Percentiles rank a stretch among this genome's conserved stretches.
Conservation (phyloP, 64 coral and sea anemone genomes). For the Trachythela sp. region DNA sequence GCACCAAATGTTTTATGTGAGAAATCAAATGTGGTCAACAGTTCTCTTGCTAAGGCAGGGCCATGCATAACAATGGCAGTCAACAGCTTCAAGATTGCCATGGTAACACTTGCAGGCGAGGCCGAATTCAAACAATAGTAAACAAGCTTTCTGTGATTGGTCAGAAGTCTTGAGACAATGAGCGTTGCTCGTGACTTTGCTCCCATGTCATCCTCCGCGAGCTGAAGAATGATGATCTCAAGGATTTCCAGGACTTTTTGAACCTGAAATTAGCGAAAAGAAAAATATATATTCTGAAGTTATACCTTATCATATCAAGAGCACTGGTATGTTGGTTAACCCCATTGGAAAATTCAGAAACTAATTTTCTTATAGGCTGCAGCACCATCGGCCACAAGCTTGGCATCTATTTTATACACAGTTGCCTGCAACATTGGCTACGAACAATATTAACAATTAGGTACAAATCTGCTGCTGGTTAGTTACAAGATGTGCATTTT, state of each 20-base stretch:
- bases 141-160: slow-evolving; percentile 2
- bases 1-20: slow-evolving; percentile 11
- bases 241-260: not conserved
- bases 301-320: not conserved
- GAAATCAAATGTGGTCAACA: not conserved
- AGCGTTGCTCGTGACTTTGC: not conserved
- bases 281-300: not conserved
- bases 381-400: too few species aligned
- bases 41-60: not conserved
- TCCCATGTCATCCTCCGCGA: not conserved
- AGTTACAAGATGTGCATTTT: too few species aligned
- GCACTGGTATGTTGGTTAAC: too few species aligned
- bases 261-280: not conserved
- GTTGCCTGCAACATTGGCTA: too few species aligned
- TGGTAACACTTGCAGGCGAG: not conserved
- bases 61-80: slow-evolving; percentile 15
- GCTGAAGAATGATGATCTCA: not conserved
- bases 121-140: not conserved
- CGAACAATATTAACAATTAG: too few species aligned
- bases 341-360: too few species aligned
- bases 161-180: not conserved
- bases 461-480: too few species aligned
- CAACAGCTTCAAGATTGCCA: not conserved
- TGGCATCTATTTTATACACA: too few species aligned
- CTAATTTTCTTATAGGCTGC: too few species aligned